Evolutionary conservation across 2,113 vertebrate species (phyloP), one percentile per base, ranked within the genome.

Genomic region (Sinosuthora webbiana): DNA sequence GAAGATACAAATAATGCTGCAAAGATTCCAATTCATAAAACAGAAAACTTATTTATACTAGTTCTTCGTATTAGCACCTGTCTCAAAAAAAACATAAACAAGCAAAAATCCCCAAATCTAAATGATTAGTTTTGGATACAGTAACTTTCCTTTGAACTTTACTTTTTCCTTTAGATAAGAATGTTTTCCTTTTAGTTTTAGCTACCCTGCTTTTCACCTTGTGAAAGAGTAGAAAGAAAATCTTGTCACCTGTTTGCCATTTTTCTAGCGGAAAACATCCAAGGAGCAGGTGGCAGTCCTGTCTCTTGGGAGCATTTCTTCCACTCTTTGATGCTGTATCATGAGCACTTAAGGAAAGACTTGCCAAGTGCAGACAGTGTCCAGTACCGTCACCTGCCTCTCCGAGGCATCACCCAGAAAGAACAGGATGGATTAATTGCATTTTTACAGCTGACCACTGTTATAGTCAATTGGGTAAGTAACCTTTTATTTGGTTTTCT

Each of bases 301-400:
- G 99, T 99, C 79, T 99, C 99, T 28, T 99, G 99, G 99, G 99
- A 99, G 65, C 99, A 99, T 97, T 99, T 99, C 88, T 99, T 99
- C 94, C 99, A 99, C 91, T 99, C 99, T 6, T 98, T 99, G 44
- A 99, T 99, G 98, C 98, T 99, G 17, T 99, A 99, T 96, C 99
- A 99, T 4, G 99, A 99, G 65, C 99, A 99, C 95, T 98, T 99
- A 93, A 98, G 99, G 56, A 98, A 98, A 65, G 99, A 99, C 85
- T 96, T 99, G 56, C 99, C 99, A 7, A 99, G 98, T 76, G 98
- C 98, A 9, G 99, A 99, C 52, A 98, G 98, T 9, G 97, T 98
- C 20, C 99, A 99, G 53, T 99, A 99, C 95, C 99, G 99, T 42
- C 99, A 99, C 90, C 98, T 98, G 6, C 99, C 99, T 39, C 98